A percentile compares a stretch with the other conserved stretches of the same genome.
These are phyloP conservation scores for Silurus aristotelis DNA, from an alignment of 2,797 vertebrate species.

Conservation along the genomic window DNA sequence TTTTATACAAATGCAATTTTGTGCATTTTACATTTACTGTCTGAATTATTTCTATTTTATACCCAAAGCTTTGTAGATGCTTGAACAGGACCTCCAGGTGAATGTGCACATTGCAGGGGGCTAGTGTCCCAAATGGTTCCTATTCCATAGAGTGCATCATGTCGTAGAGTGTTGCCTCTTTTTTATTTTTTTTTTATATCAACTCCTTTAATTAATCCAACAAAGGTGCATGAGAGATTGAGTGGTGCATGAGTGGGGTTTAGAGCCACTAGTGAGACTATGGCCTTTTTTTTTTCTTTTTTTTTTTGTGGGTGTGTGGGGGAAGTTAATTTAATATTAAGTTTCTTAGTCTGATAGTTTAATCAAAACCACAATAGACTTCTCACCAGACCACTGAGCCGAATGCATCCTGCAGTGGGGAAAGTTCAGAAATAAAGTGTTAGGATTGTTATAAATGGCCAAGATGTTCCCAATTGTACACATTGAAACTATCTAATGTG, in stretches of 20 bases:
- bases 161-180: background rate
- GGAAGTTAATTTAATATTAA: background rate
- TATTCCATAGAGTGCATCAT: background rate
- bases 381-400: background rate
- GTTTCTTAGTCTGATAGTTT: background rate
- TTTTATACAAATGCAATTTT: background rate
- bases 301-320: background rate
- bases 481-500: background rate
- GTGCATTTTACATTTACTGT: too few relatives aligned
- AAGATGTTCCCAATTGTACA: background rate
- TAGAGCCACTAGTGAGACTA: background rate
- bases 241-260: background rate
- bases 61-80: background rate
- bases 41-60: background rate
- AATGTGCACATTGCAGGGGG: too few relatives aligned
- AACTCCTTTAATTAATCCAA: too few relatives aligned
- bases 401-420: background rate
- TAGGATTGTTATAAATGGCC: background rate
- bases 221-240: background rate
- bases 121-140: background rate
- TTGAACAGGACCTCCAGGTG: background rate
- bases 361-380: background rate
- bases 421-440: background rate
- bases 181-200: too few relatives aligned
- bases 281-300: background rate